Evolutionary conservation across 2,888 invertebrate genomes (phyloP).

Genomic region (Chalcosyrphus nemorum): DNA sequence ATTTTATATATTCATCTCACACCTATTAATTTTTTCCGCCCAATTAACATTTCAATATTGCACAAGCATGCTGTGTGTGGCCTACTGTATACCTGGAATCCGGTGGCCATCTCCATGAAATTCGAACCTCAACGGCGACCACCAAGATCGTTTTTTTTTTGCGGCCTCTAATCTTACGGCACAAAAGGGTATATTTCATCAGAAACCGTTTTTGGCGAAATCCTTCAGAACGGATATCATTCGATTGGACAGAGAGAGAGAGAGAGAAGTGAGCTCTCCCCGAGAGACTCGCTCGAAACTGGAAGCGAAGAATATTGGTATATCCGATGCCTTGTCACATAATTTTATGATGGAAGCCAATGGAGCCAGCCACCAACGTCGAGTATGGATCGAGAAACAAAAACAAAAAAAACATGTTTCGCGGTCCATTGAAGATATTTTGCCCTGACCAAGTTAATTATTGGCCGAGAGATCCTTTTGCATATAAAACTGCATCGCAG

Average conservation of each 20-base stretch:
- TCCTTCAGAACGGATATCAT: conserved; percentile 42
- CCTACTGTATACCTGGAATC: conserved; percentile 51
- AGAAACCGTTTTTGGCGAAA: neutral
- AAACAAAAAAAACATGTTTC: conserved; percentile 49
- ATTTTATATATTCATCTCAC: conserved; percentile 55
- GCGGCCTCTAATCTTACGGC: conserved; percentile 28
- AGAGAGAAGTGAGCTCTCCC: neutral
- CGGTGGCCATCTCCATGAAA: conserved; percentile 61
- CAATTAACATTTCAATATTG: conserved; percentile 71
- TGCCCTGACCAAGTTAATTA: conserved; percentile 62
- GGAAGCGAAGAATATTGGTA: neutral
- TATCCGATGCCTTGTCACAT: conserved; percentile 35
- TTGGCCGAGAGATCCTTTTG: conserved; percentile 30
- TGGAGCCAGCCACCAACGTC: conserved; percentile 60
- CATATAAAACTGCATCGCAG: neutral
- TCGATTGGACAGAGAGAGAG: too few relatives aligned
- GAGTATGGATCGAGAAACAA: neutral
- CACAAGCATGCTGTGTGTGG: conserved; percentile 59
- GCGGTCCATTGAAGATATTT: conserved; percentile 61
- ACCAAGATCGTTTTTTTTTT: conserved; percentile 43
- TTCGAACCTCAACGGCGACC: conserved; percentile 53
- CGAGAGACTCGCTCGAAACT: neutral
- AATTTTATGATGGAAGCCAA: conserved; percentile 23
- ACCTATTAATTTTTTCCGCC: conserved; percentile 59
- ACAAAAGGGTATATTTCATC: neutral